Evolutionary conservation across 2,888 invertebrate genomes (phyloP).

Genomic region (Drosophila parthenogenetica): DNA sequence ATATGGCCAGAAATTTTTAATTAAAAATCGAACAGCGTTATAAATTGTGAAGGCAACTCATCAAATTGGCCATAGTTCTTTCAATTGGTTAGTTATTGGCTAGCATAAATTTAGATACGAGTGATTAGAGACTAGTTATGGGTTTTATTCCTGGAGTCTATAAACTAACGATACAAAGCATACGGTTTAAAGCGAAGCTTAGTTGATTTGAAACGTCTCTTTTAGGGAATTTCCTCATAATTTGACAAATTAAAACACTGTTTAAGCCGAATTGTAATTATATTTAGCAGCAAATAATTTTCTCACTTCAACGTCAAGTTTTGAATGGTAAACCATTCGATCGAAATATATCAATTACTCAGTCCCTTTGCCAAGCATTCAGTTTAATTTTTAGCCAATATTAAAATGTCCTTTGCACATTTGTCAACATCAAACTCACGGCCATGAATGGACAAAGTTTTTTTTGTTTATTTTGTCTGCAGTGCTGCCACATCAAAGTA

Average conservation of each 20-base stretch:
- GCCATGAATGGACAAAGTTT: slow-evolving; percentile 18
- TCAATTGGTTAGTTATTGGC: slow-evolving; percentile 16
- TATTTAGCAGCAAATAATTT: neutral
- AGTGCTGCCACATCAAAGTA: slow-evolving; percentile 48
- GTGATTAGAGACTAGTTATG: slow-evolving; percentile 9
- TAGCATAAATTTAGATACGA: slow-evolving; percentile 10
- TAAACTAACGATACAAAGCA: neutral
- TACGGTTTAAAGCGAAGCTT: neutral
- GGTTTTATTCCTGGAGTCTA: no score
- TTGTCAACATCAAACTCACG: slow-evolving; percentile 21
- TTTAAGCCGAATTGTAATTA: no score
- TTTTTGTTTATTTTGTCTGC: slow-evolving; percentile 48
- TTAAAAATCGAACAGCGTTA: slow-evolving; percentile 12
- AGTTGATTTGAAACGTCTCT: neutral
- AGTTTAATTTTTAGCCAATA: slow-evolving; percentile 8
- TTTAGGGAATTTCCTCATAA: no score
- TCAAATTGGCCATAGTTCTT: neutral
- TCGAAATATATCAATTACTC: neutral
- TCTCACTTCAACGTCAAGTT: neutral
- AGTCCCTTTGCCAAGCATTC: slow-evolving; percentile 8
- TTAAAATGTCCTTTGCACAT: slow-evolving; percentile 15
- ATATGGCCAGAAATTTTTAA: slow-evolving; percentile 19
- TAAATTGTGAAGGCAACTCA: neutral
- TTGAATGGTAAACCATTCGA: neutral
- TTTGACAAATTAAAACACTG: no score